Evolutionary conservation across 2,797 vertebrate species (phyloP), one percentile per base, ranked within the genome.

Genomic region (Liparis tanakae): DNA sequence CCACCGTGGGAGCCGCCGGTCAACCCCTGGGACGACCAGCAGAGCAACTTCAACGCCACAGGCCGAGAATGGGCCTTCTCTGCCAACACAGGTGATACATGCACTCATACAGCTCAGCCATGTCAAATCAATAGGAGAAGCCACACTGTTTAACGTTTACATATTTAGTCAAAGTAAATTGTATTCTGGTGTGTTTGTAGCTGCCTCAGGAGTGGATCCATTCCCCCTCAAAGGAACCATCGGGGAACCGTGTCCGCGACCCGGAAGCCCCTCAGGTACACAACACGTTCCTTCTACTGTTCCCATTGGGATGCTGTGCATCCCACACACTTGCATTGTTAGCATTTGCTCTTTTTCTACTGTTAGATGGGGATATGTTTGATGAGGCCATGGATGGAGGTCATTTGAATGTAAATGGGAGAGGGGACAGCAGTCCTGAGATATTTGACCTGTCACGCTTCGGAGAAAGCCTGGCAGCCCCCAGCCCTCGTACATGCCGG

Each of bases 341-440:
- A 46, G 3, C 53, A 36, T 15, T 36, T 2, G 2, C 6, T 69
- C 1, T 59, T 41, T 39, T 30, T 76, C 54, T 56, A 25, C 79
- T 64, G 30, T 51, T 85, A 99, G 97, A 98, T 72, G 91, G 94
- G 48, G 95, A 97, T 87, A 89, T 96, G 53, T 98, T 98, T 68
- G 94, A 95, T 18, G 96, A 97, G 4, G 94, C 92, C 67, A 94
- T 95, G 94, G 94, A 95, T 61, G 94, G 94, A 37, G 92, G 94
- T 76, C 95, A 93, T 80, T 65, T 95, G 81, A 94, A 94, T 0
- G 78, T 96, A 74, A 96, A 97, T 0, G 95, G 95, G 9, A 83
- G 80, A 0, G 89, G 92, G 48, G 89, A 83, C 0, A 93, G 88
- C 79, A 96, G 94, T 58, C 91, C 93, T 15, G 96, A 96, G 55